phyloP scores from a whole-genome alignment of 92 coral and sea anemone species.

The Zoanthus solanderi region DNA sequence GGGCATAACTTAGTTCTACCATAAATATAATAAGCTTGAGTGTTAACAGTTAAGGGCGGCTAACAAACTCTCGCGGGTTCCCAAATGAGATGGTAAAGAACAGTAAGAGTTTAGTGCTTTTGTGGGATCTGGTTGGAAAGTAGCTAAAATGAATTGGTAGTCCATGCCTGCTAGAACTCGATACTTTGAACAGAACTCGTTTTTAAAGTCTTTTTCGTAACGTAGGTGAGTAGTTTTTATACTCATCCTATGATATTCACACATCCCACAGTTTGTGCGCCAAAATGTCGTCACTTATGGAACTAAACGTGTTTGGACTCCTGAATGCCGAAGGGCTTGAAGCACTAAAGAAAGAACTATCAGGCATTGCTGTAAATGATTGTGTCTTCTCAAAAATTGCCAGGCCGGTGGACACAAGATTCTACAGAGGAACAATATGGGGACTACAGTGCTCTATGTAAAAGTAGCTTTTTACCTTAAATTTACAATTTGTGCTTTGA shows the following conservation, averaged over 20 bases:
- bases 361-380: conserved; percentile 73
- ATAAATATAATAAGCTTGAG: no score
- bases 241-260: no score
- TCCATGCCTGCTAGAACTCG: no score
- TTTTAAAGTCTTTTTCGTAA: not conserved
- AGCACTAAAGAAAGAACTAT: conserved; percentile 70
- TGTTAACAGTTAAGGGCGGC: no score
- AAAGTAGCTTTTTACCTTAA: not conserved
- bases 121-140: no score
- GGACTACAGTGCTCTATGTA: conserved; percentile 68
- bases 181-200: no score
- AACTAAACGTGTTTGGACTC: conserved; percentile 86
- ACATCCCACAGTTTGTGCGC: conserved; percentile 64
- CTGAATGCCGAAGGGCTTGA: conserved; percentile 76
- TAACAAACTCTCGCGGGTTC: no score
- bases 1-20: no score
- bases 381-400: conserved; percentile 83
- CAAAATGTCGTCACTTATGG: conserved; percentile 70
- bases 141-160: no score
- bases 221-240: not conserved
- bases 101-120: no score
- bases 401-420: conserved; percentile 80
- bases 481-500: not conserved
- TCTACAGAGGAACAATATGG: conserved; percentile 80
- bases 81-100: no score